These are phyloP conservation scores for Crax fasciolata DNA, from an alignment of 2,797 vertebrate species.

Conservation along the genomic window DNA sequence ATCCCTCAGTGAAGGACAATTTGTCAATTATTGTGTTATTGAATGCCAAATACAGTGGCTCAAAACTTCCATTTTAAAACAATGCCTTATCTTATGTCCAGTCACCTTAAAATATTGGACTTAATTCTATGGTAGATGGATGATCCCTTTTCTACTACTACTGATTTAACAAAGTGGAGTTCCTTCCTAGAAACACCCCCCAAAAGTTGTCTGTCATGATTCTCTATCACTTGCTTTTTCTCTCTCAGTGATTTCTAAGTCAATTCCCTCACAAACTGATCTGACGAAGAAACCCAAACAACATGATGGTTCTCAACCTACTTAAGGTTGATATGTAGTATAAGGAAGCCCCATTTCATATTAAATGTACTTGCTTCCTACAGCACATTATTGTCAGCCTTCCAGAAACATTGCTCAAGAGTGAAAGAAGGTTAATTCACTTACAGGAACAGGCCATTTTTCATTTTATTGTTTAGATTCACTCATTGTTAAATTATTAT, in stretches of 20 bases:
- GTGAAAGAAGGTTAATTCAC: background rate
- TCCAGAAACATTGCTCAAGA: background rate
- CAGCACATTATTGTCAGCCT: background rate
- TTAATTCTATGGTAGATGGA: background rate
- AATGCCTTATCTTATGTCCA: background rate
- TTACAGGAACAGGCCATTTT: background rate
- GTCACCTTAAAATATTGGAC: background rate
- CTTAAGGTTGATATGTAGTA: background rate
- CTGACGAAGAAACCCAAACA: background rate
- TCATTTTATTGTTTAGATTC: background rate
- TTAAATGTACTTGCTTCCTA: conserved; percentile 11
- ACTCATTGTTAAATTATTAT: background rate
- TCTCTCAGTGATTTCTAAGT: background rate
- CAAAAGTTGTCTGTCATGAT: background rate
- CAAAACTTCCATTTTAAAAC: background rate
- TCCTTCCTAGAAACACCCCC: background rate
- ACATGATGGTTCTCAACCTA: background rate
- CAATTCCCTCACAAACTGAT: background rate
- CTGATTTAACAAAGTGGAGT: background rate
- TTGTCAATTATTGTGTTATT: background rate
- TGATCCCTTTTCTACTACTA: background rate
- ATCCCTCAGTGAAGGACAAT: background rate
- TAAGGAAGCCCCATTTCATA: background rate
- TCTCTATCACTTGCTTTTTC: background rate
- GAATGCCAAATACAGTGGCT: background rate